These are phyloP conservation scores for Acomys russatus DNA, from an alignment of 2,797 vertebrate species.

Conservation along the genomic window DNA sequence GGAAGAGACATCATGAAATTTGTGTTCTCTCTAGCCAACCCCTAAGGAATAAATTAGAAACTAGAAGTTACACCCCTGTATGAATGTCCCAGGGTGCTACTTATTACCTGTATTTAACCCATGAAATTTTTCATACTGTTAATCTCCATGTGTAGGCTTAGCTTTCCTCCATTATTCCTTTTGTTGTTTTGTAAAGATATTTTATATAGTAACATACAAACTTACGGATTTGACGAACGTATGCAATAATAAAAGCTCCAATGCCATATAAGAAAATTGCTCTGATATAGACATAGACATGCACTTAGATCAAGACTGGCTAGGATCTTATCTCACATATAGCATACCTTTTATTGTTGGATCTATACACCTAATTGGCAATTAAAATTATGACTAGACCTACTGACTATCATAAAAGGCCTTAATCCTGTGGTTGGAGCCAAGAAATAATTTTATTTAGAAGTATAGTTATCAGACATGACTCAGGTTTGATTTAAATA, in stretches of 20 bases:
- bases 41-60: neutral
- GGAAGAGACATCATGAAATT: neutral
- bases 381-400: neutral
- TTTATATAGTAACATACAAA: neutral
- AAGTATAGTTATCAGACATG: neutral
- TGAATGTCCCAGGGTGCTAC: neutral
- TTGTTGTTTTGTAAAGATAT: neutral
- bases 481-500: slow-evolving; percentile 31
- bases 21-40: neutral
- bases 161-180: neutral
- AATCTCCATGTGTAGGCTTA: neutral
- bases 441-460: slow-evolving; percentile 18
- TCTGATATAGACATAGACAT: neutral
- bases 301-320: neutral
- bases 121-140: neutral
- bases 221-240: neutral
- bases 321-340: neutral
- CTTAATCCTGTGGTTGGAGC: neutral
- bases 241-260: neutral
- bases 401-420: neutral
- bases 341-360: slow-evolving; percentile 44
- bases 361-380: neutral
- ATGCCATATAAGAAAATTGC: neutral
- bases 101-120: neutral
- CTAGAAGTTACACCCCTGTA: neutral